phyloP scores from a whole-genome alignment of 2,888 invertebrate genomes.

The Herminia tarsipennalis region DNA sequence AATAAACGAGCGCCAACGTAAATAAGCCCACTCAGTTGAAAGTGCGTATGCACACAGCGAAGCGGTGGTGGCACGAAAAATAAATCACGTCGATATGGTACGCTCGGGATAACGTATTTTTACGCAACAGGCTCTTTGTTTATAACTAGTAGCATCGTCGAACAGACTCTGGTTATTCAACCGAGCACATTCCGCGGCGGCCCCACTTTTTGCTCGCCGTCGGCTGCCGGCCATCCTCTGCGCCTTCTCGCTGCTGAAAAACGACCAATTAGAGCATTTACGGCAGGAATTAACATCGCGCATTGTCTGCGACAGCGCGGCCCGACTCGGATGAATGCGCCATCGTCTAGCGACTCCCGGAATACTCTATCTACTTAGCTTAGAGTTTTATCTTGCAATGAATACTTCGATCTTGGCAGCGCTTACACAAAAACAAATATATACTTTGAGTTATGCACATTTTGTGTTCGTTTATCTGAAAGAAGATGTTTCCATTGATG shows the following conservation, averaged over 20 bases:
- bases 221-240: conserved; percentile 50
- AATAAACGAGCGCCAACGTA: conserved; percentile 77
- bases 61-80: conserved; percentile 67
- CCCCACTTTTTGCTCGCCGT: conserved; percentile 78
- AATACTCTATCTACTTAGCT: conserved; percentile 27
- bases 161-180: conserved; percentile 82
- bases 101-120: conserved; percentile 78
- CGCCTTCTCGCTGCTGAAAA: conserved; percentile 57
- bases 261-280: conserved; percentile 81
- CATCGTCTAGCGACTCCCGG: conserved; percentile 16
- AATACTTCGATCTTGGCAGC: conserved; percentile 52
- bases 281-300: conserved; percentile 74
- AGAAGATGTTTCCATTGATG: conserved; percentile 57
- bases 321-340: conserved; percentile 13
- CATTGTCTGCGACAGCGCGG: conserved; percentile 59
- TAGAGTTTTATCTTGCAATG: conserved; percentile 43
- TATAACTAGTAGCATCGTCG: conserved; percentile 68
- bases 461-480: conserved; percentile 61
- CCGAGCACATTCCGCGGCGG: conserved; percentile 82
- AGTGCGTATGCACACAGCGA: conserved; percentile 53
- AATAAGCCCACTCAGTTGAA: conserved; percentile 72
- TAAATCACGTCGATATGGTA: conserved; percentile 75
- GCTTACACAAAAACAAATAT: conserved; percentile 51
- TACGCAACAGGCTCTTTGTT: conserved; percentile 82
- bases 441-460: conserved; percentile 55